These are phyloP conservation scores for Rattus rattus DNA, from an alignment of 2,113 vertebrate genomes.

Conservation along the genomic window DNA sequence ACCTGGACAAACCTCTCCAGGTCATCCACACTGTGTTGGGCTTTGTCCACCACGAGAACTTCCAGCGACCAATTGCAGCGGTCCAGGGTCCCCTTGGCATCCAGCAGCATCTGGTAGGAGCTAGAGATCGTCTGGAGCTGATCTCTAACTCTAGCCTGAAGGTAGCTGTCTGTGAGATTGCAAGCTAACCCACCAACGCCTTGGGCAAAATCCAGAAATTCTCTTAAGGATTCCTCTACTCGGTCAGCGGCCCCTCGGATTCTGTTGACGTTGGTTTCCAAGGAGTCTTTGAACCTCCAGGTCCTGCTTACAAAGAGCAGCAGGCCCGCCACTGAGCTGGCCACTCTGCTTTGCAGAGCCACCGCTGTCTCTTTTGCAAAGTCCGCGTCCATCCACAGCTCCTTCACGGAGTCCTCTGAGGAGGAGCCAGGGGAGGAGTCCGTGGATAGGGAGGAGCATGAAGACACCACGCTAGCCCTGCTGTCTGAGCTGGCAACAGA, in stretches of 20 bases:
- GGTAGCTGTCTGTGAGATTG: constrained; percentile 87
- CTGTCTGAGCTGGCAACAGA: constrained; percentile 82
- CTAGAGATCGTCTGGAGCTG: constrained; percentile 91
- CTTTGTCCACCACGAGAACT: constrained; percentile 87
- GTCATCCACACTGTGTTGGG: constrained; percentile 89
- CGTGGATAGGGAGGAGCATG: constrained; percentile 84
- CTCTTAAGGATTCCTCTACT: constrained; percentile 86
- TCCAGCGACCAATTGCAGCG: constrained; percentile 89
- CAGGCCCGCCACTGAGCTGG: constrained; percentile 87
- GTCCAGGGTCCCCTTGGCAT: constrained; percentile 88
- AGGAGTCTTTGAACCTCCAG: constrained; percentile 91
- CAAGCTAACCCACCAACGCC: constrained; percentile 86
- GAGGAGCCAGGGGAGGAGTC: constrained; percentile 83
- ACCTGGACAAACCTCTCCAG: constrained; percentile 96
- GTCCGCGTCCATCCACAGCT: constrained; percentile 87
- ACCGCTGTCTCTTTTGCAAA: constrained; percentile 87
- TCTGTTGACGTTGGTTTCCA: constrained; percentile 90
- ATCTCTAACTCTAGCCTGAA: constrained; percentile 91
- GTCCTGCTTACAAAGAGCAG: constrained; percentile 95
- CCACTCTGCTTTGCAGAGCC: constrained; percentile 90
- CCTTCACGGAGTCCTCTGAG: constrained; percentile 84
- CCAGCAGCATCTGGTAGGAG: constrained; percentile 91
- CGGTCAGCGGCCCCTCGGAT: constrained; percentile 88
- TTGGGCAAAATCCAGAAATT: constrained; percentile 91
- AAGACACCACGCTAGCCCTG: constrained; percentile 89